Percentiles rank a stretch among this genome's conserved stretches.
phyloP scores from a whole-genome alignment of 2,888 invertebrate species.

The Ganaspis brasiliensis region DNA sequence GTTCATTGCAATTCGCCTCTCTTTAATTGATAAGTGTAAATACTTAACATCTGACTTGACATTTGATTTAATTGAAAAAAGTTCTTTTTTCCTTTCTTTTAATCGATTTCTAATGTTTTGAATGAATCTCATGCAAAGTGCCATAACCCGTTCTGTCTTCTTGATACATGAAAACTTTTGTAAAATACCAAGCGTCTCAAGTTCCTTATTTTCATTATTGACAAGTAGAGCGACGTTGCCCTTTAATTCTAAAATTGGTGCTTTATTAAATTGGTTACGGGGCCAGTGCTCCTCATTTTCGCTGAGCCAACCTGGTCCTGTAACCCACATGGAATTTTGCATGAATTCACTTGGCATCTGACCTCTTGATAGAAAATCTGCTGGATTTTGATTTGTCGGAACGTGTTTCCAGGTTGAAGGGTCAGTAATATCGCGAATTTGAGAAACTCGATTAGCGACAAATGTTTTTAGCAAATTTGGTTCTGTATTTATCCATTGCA shows the following conservation, averaged over 20 bases:
- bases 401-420: conserved; percentile 22
- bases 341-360: conserved; percentile 7
- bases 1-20: neutral
- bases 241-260: conserved; percentile 3
- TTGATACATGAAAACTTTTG: too few species aligned
- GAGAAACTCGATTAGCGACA: conserved; percentile 4
- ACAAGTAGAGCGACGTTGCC: neutral
- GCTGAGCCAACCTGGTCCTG: conserved; percentile 19
- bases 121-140: too few species aligned
- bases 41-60: too few species aligned
- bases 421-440: conserved; percentile 5
- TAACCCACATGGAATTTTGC: conserved; percentile 1
- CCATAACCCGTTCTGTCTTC: too few species aligned
- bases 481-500: neutral
- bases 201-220: neutral
- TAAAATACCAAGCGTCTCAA: too few species aligned
- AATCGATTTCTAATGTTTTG: too few species aligned
- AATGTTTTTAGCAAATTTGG: neutral
- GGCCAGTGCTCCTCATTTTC: conserved; percentile 15
- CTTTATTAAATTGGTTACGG: neutral
- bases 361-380: conserved; percentile 28
- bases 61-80: too few species aligned
- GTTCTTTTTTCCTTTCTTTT: too few species aligned
- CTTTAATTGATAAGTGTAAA: neutral
- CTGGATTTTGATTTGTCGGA: conserved; percentile 24